Evolutionary conservation across 2,888 invertebrate genomes (phyloP).

Genomic region (Sipha maydis): DNA sequence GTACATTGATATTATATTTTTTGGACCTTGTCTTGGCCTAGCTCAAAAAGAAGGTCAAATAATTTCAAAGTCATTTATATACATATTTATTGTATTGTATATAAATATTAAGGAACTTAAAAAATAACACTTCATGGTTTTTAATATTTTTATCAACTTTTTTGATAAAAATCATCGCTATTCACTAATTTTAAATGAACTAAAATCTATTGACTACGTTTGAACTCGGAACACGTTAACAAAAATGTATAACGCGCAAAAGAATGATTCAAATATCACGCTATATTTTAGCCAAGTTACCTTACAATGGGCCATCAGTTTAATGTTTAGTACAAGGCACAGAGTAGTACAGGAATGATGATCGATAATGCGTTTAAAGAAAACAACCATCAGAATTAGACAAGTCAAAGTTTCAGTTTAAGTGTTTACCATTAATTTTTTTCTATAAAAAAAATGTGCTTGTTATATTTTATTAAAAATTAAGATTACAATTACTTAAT

Average conservation of each 20-base stretch:
- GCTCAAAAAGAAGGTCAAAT: constrained; percentile 18
- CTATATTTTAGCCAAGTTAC: constrained; percentile 30
- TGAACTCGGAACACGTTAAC: not conserved
- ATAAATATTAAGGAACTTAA: not conserved
- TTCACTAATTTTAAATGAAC: not conserved
- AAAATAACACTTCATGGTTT: not conserved
- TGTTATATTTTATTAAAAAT: no score
- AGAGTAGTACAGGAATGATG: constrained; percentile 46
- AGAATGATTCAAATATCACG: constrained; percentile 33
- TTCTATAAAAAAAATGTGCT: not conserved
- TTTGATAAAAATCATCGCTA: no score
- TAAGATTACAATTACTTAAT: no score
- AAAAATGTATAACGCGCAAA: constrained; percentile 1
- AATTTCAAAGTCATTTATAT: constrained; percentile 19
- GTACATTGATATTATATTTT: not conserved
- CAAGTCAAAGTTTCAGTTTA: not conserved
- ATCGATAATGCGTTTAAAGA: constrained; percentile 24
- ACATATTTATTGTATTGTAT: not conserved
- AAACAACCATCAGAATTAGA: constrained; percentile 11
- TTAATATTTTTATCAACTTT: not conserved
- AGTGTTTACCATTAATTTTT: not conserved
- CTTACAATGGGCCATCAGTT: constrained; percentile 7
- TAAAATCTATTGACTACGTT: not conserved
- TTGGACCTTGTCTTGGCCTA: not conserved
- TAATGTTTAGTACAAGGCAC: constrained; percentile 43